Evolutionary conservation across 2,888 invertebrate genomes (phyloP).

Genomic region (Smittia sp.): DNA sequence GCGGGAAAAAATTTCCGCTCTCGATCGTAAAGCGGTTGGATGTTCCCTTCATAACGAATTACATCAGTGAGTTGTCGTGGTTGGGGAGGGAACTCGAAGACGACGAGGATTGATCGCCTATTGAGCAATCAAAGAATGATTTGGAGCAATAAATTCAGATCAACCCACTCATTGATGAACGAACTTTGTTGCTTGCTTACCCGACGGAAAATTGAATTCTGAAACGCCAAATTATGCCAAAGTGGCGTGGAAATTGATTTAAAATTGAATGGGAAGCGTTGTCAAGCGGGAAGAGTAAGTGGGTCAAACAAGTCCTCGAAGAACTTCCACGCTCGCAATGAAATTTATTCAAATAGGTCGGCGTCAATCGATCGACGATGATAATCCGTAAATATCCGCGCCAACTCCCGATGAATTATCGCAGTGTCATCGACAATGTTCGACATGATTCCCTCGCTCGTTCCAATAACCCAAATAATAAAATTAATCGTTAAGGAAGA

Average conservation of each 20-base stretch:
- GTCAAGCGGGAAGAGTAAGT: neutral
- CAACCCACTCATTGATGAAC: neutral
- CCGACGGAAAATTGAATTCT: neutral
- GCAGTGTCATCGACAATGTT: neutral
- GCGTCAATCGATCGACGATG: neutral
- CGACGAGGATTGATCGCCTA: neutral
- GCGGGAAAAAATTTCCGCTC: neutral
- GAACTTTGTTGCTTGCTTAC: no score
- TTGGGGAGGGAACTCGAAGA: neutral
- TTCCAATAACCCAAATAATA: slow-evolving; percentile 17
- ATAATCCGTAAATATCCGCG: neutral
- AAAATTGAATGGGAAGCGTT: neutral
- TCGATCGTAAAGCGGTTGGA: neutral
- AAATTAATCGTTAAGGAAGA: neutral
- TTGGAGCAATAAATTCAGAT: neutral
- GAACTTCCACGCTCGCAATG: neutral
- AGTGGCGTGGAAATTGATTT: slow-evolving; percentile 16
- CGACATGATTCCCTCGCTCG: neutral
- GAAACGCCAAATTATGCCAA: neutral
- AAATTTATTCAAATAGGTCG: slow-evolving; percentile 1
- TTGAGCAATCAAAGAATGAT: neutral
- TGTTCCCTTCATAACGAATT: neutral
- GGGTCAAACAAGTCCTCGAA: neutral
- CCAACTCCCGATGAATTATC: neutral
- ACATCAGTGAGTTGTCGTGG: no score